Evolutionary conservation across 2,888 invertebrate species (phyloP), one percentile per base, ranked within the genome.

Genomic region (Stomorhina lunata): DNA sequence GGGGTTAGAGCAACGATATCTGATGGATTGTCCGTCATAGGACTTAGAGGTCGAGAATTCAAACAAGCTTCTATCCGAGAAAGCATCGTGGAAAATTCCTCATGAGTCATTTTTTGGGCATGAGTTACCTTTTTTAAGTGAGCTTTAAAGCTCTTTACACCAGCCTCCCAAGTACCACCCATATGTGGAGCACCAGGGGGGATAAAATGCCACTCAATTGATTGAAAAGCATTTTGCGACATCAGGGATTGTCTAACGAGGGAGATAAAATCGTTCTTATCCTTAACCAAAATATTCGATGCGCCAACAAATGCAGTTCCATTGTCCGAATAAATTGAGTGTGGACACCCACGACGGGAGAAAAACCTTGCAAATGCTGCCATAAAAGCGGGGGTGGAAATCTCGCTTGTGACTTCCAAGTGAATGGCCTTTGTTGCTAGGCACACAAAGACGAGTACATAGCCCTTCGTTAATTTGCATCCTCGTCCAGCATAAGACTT

Each of bases 371-470:
- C 15, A 6, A 65, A 29, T 12, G 65, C 65, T 4, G 65, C 65
- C 45, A 65, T 1, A 63, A 63, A 63, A 2, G 65, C 22, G 4
- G 22, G 6, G 22, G 65, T 65, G 4, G 45, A 65, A 6, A 65
- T 29, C 25, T 65, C 65, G 17, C 20, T 65, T n/a, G 48, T 32
- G 3, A 65, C 45, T 4, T 68, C 68, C 15, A 53, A 12, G 10
- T 68, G 53, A 2, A 68, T 50, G 9, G 68, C 68, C 53, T 68
- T 68, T 17, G 68, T 66, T 27, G 53, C 32, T 22, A 68, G 53
- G 32, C 68, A 68, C 2, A 68, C 34, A 22, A 50, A 68, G 10
- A 68, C 50, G 3, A 50, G 25, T 20, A 22, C 37, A 12, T 37
- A 63, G n/a, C n/a, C n/a, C n/a, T n/a, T n/a, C n/a, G n/a, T n/a